Conservation (phyloP, 2,797 vertebrate species). For the Rhabdophis nuchalis region DNA sequence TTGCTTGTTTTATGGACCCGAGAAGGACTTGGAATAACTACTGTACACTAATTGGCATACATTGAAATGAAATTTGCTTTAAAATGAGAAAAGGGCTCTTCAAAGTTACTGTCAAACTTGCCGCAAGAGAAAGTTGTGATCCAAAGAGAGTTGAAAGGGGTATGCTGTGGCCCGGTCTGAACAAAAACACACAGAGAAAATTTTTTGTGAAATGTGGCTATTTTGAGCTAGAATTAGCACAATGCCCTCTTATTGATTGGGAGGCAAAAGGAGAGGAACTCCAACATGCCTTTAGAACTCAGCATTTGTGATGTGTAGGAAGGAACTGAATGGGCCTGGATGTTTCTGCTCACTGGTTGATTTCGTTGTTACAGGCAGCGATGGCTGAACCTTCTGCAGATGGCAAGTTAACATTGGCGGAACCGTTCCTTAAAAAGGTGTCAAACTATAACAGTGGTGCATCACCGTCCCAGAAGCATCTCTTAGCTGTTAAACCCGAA, state of each 20-base stretch:
- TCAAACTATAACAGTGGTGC: slow-evolving; percentile 3
- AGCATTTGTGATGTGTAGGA: background rate
- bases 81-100: background rate
- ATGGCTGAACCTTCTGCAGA: slow-evolving; percentile 31
- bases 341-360: background rate
- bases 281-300: background rate
- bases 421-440: slow-evolving; percentile 12
- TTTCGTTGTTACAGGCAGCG: slow-evolving; percentile 13
- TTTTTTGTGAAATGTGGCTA: background rate
- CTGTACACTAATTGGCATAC: no score
- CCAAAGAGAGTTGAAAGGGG: background rate
- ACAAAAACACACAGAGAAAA: background rate
- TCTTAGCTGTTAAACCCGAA: background rate
- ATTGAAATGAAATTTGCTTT: no score
- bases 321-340: background rate
- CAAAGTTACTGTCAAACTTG: background rate
- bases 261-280: background rate
- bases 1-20: background rate
- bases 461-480: slow-evolving; percentile 11
- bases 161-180: background rate
- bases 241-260: background rate
- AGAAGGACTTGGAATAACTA: background rate
- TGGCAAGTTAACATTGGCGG: slow-evolving; percentile 6
- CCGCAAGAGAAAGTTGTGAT: background rate
- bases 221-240: background rate